Percentiles rank a stretch among this genome's conserved stretches.
phyloP scores from a whole-genome alignment of 2,797 vertebrate species.

The Eupleurogrammus muticus region DNA sequence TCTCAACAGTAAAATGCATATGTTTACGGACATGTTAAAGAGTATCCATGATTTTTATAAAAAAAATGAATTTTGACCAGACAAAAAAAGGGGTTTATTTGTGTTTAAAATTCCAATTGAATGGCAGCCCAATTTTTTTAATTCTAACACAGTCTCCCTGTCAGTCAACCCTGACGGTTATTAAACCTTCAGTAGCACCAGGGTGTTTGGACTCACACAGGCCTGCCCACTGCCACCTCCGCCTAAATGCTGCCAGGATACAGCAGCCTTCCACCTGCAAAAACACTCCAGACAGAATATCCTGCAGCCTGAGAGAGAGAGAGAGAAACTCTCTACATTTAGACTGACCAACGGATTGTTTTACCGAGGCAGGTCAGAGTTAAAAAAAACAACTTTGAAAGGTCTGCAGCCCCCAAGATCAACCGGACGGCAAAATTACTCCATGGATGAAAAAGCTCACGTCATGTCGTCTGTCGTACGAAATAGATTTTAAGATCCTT shows the following conservation, averaged over 20 bases:
- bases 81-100: too few species aligned
- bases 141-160: constrained; percentile 25
- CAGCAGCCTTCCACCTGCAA: constrained; percentile 24
- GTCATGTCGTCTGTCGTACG: constrained; percentile 34
- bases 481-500: constrained; percentile 28
- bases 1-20: too few species aligned
- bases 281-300: constrained; percentile 25
- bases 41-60: too few species aligned
- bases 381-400: constrained; percentile 13
- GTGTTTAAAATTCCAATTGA: too few species aligned
- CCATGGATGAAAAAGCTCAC: constrained; percentile 34
- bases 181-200: constrained; percentile 38
- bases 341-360: constrained; percentile 22
- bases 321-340: constrained; percentile 11
- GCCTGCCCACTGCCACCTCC: constrained; percentile 43
- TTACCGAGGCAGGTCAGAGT: constrained; percentile 11
- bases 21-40: too few species aligned
- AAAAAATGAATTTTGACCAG: too few species aligned
- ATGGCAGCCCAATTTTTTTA: constrained; percentile 17
- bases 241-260: constrained; percentile 41
- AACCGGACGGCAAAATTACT: constrained; percentile 38
- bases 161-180: constrained; percentile 27
- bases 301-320: constrained; percentile 15
- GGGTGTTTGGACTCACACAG: constrained; percentile 37
- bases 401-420: constrained; percentile 24